Conservation (phyloP, 2,113 vertebrate genomes). For the Lucifuga dentata region DNA sequence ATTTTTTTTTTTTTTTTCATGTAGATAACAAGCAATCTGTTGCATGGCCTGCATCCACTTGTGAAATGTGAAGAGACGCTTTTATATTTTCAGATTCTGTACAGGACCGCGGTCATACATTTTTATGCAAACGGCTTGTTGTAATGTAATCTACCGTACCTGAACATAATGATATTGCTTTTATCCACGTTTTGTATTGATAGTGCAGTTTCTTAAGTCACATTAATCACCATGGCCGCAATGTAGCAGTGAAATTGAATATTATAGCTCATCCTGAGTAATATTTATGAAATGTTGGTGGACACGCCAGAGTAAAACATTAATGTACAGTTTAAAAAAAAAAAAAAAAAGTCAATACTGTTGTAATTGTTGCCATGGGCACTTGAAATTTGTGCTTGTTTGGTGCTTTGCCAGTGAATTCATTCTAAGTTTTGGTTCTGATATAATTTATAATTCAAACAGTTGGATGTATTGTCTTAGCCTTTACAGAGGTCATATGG, state of each 20-base stretch:
- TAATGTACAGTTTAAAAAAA: constrained; percentile 48
- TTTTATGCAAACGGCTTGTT: constrained; percentile 78
- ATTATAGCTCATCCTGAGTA: constrained; percentile 26
- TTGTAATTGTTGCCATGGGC: constrained; percentile 54
- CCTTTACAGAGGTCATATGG: constrained; percentile 30
- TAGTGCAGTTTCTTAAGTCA: constrained; percentile 27
- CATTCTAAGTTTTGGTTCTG: constrained; percentile 29
- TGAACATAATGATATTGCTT: constrained; percentile 66
- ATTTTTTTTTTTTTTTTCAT: constrained; percentile 58
- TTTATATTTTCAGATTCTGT: constrained; percentile 72
- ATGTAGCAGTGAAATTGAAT: constrained; percentile 53
- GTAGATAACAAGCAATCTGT: constrained; percentile 66
- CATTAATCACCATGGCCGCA: constrained; percentile 36
- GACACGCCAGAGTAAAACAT: constrained; percentile 24
- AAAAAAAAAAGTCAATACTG: constrained; percentile 30
- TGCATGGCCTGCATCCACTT: constrained; percentile 70
- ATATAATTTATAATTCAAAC: constrained; percentile 47
- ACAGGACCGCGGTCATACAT: constrained; percentile 51
- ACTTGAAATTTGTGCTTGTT: constrained; percentile 59
- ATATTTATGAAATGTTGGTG: constrained; percentile 15
- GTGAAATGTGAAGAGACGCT: constrained; percentile 72
- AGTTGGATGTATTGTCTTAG: constrained; percentile 17
- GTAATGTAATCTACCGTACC: constrained; percentile 57
- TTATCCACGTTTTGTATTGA: constrained; percentile 53
- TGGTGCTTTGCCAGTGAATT: constrained; percentile 63